Evolutionary conservation across 2,797 vertebrate genomes (phyloP).

Genomic region (Gymnocypris eckloni): DNA sequence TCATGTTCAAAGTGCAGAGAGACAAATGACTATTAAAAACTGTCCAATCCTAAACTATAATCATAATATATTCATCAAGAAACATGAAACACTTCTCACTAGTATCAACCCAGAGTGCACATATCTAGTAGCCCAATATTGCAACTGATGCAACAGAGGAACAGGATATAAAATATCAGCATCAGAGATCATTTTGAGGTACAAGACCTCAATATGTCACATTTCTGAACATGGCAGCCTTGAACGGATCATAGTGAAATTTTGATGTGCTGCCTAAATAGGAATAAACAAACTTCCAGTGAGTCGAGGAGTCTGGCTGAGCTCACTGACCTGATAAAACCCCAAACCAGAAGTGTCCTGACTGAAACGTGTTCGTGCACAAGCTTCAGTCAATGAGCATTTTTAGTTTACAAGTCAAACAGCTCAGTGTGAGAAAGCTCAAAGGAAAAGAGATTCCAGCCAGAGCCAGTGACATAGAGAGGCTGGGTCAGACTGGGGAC

Average conservation of each 20-base stretch:
- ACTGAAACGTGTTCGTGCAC: background rate
- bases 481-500: background rate
- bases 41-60: background rate
- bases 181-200: conserved; percentile 25
- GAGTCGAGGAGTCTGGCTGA: conserved; percentile 11
- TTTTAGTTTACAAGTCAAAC: conserved; percentile 31
- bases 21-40: background rate
- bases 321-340: conserved; percentile 42
- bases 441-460: conserved; percentile 2
- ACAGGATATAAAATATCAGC: conserved; percentile 24
- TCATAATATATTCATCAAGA: background rate
- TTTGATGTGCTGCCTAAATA: conserved; percentile 25
- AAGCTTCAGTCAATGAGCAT: conserved; percentile 21
- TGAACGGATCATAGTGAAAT: conserved; percentile 23
- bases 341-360: conserved; percentile 30
- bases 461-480: background rate
- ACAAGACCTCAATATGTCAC: conserved; percentile 50
- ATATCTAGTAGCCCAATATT: background rate
- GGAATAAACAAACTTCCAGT: conserved; percentile 28
- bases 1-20: background rate
- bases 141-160: conserved; percentile 21
- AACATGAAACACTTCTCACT: background rate
- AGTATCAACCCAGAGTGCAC: conserved; percentile 1
- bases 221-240: conserved; percentile 35
- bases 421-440: background rate